Percentiles rank a stretch among this genome's conserved stretches.
Conservation (phyloP, 2,888 invertebrate species). For the Sthenelais limicola region DNA sequence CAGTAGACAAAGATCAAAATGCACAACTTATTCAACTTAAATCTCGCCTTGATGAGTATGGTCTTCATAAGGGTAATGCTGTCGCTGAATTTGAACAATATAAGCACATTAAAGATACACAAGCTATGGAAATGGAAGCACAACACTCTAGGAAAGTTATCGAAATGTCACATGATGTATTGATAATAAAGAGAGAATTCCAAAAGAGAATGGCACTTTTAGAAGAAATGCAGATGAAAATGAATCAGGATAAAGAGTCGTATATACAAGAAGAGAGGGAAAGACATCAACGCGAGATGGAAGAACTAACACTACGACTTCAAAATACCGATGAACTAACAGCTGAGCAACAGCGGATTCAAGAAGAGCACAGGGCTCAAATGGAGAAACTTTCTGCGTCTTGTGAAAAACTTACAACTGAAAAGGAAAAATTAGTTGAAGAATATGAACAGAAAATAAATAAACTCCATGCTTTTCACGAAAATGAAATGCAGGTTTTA, state of each 20-base stretch:
- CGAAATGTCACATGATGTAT: conserved; percentile 65
- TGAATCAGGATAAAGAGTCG: conserved; percentile 60
- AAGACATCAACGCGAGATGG: conserved; percentile 62
- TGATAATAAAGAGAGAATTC: conserved; percentile 64
- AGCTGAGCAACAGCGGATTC: conserved; percentile 58
- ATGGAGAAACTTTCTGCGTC: conserved; percentile 57
- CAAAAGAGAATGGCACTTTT: conserved; percentile 64
- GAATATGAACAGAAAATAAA: conserved; percentile 67
- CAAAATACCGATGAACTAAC: conserved; percentile 54
- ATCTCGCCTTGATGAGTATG: conserved; percentile 58
- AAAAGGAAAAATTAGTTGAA: conserved; percentile 59
- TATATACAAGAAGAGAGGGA: conserved; percentile 59
- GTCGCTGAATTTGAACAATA: conserved; percentile 61
- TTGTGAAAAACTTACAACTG: conserved; percentile 53
- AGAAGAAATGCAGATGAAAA: conserved; percentile 57
- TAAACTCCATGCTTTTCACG: conserved; percentile 69
- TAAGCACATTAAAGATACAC: conserved; percentile 59
- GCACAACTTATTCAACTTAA: conserved; percentile 61
- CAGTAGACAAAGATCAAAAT: conserved; percentile 57
- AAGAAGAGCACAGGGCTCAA: conserved; percentile 61
- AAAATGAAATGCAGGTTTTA: conserved; percentile 68
- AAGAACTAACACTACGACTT: conserved; percentile 53
- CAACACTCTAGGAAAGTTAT: conserved; percentile 63
- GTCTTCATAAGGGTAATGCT: conserved; percentile 57
- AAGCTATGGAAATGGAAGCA: conserved; percentile 59